These are phyloP conservation scores for Phenacoccus solenopsis DNA, from an alignment of 1,140 invertebrate genomes.

Conservation along the genomic window DNA sequence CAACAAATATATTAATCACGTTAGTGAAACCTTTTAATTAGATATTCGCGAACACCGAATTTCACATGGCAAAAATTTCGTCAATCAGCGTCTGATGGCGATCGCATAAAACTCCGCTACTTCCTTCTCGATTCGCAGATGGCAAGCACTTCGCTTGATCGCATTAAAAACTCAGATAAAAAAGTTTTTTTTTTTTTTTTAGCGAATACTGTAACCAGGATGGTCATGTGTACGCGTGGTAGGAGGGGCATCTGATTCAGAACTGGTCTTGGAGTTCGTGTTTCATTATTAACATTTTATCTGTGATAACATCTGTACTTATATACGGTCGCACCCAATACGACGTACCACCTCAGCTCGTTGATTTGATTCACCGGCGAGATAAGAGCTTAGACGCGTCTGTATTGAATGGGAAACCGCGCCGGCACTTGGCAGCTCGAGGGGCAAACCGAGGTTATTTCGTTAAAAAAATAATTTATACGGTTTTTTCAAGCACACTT, in stretches of 20 bases:
- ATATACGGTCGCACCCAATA: slow-evolving; percentile 12
- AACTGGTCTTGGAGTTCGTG: slow-evolving; percentile 14
- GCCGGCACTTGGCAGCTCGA: not conserved
- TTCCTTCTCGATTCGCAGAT: not conserved
- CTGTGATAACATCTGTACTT: slow-evolving; percentile 12
- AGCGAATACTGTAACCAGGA: slow-evolving; percentile 5
- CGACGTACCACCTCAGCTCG: slow-evolving; percentile 13
- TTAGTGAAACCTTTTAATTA: too few species aligned
- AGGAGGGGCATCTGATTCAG: slow-evolving; percentile 12
- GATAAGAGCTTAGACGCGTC: slow-evolving; percentile 5
- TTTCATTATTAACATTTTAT: slow-evolving; percentile 15
- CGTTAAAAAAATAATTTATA: not conserved
- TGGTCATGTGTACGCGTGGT: slow-evolving; percentile 8
- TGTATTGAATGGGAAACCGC: not conserved
- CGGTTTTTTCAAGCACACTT: not conserved
- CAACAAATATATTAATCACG: too few species aligned
- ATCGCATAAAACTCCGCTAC: not conserved
- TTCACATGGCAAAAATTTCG: not conserved
- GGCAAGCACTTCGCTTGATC: not conserved
- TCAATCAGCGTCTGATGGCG: not conserved
- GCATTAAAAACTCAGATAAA: not conserved
- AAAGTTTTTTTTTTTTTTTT: slow-evolving; percentile 4
- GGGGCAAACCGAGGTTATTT: not conserved
- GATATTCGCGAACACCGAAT: not conserved
- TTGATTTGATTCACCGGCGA: slow-evolving; percentile 14